Percentiles rank a stretch among this genome's conserved stretches.
These are phyloP conservation scores for Clostera curtula DNA, from an alignment of 2,888 invertebrate species.

Conservation along the genomic window DNA sequence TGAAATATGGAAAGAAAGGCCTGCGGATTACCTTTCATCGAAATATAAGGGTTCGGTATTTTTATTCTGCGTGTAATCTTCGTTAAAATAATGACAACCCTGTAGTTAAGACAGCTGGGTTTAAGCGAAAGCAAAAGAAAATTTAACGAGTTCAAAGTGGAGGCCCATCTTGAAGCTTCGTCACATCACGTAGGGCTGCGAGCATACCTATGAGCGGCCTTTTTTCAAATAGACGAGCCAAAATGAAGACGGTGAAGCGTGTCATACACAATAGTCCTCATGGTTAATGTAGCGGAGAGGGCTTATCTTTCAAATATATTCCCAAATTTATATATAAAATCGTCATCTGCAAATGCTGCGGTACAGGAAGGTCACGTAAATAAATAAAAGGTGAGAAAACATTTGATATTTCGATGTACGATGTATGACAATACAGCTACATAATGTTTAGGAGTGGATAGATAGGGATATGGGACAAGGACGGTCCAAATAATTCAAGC, in stretches of 20 bases:
- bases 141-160: conserved; percentile 11
- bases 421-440: too few species aligned
- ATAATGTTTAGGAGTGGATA: too few species aligned
- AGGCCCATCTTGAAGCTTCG: neutral
- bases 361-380: too few species aligned
- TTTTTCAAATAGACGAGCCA: conserved; percentile 2
- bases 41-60: neutral
- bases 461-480: too few species aligned
- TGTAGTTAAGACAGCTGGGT: neutral
- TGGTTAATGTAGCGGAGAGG: neutral
- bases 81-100: neutral
- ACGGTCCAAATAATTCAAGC: too few species aligned
- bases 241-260: neutral
- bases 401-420: too few species aligned
- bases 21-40: neutral
- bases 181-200: neutral
- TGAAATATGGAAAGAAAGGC: neutral
- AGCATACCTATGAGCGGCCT: too few species aligned
- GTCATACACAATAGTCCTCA: conserved; percentile 1
- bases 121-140: conserved; percentile 7
- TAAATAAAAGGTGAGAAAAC: too few species aligned
- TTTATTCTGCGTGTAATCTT: neutral
- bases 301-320: neutral
- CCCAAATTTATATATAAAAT: neutral
- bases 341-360: too few species aligned